Base-by-base conservation (phyloP, 2,888 invertebrate genomes). In the Agrenia bidenticulata region DNA sequence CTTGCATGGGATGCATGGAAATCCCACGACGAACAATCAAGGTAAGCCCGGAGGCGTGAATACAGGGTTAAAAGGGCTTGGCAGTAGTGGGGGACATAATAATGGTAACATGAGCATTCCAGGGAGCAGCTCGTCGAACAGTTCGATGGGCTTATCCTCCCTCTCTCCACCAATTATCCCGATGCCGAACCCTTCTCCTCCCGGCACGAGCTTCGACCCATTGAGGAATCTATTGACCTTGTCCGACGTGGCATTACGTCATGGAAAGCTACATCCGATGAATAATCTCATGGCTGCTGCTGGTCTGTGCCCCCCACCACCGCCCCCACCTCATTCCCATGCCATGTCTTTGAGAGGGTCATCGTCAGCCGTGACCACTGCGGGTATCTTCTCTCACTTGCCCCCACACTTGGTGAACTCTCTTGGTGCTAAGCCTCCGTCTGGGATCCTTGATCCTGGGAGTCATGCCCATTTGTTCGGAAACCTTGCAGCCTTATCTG, bases 141-240 rank as follows among this genome's bases (percentile, higher is more conserved):
- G 60, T 45, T 55, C 64, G 2, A 39, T 55, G 5, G 54, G 61
- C 11, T 41, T 65, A 21, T 49, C 61, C 26, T 59, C 71, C n/a
- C 37, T 67, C 7, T 58, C 72, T 11, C 68, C 73, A 7, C 70
- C 71, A 32, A 70, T 69, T 11, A 73, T 72, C 49, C 67, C 74
- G 51, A 67, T 75, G 64, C 70, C 75, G 17, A 64, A 72, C 32
- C 66, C 75, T 11, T 72, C 73, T 42, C 72, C 73, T 19, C 73
- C 75, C 2, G 60, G 49, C 9, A 42, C 50, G 7, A 7, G 50
- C 0, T 55, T 72, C 63, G 71, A 73, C 50, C 73, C 77, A 11
- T 78, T 83, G 70, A 81, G 82, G 65, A 86, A 86, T 77, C 79
- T 86, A 58, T 84, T 85, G 77, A 81, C 85, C 79, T 78, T 86